Evolutionary conservation across 2,797 vertebrate genomes (phyloP), one percentile per base, ranked within the genome.

Genomic region (Spinibarbus caldwelli): DNA sequence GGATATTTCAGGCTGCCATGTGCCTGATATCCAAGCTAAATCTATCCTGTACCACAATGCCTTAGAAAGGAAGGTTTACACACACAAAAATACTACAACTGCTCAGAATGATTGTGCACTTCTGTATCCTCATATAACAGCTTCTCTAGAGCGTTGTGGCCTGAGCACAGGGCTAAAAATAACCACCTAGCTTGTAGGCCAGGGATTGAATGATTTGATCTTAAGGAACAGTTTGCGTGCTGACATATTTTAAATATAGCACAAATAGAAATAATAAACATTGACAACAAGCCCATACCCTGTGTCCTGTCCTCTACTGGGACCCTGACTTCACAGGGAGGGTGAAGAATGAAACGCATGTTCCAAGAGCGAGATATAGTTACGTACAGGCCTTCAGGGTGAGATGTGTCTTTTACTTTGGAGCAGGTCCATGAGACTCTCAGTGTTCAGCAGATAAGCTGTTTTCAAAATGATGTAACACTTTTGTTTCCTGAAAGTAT

Each of bases 161-260:
- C 43, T 84, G 49, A 85, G 43, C 71, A 9, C 80, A 19, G 29
- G 12, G 38, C 87, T 86, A 76, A 85, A 82, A 89, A 90, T 89
- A 90, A 72, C 80, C 36, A 0, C 19, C 6, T 49, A 21, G 38
- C 34, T 62, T 17, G 12, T 17, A 41, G 88, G 45, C 9, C 82
- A 75, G 23, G 36, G 86, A 85, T 87, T 85, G 80, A 34, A 66
- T 79, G 81, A 73, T 68, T 36, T 66, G 64, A 70, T 79, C 68
- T 52, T 38, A 85, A 80, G 67, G 80, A 72, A 71, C 81, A 41
- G 75, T 78, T 83, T 54, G 54, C 34, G n/a, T 52, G 62, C 26
- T 38, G 78, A 80, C 76, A 59, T 64, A 23, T 78, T 31, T 84
- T 89, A 88, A 89, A 89, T 81, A 87, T 86, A 87, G 77, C 54